Conservation (phyloP, 2,113 vertebrate genomes). For the Rhinoderma darwinii region DNA sequence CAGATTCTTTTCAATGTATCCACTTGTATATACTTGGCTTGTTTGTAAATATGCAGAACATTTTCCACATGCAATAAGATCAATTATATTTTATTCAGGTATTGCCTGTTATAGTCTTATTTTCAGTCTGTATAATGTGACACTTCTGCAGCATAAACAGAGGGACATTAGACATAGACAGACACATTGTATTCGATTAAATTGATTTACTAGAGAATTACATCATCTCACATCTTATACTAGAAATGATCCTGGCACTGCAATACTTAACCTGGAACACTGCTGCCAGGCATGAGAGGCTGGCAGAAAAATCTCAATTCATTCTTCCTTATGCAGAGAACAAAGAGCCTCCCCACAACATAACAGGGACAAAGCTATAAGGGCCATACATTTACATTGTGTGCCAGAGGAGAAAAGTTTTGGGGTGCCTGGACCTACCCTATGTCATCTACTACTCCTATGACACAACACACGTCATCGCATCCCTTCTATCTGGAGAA, state of each 20-base stretch:
- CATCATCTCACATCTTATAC: slow-evolving; percentile 9
- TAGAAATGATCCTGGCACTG: not conserved
- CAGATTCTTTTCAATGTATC: not conserved
- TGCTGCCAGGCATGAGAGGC: slow-evolving; percentile 28
- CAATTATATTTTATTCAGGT: not conserved
- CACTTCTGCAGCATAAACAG: not conserved
- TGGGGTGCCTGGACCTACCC: slow-evolving; percentile 35
- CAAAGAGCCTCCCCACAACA: slow-evolving; percentile 36
- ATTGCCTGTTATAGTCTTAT: not conserved
- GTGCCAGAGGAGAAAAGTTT: slow-evolving; percentile 1
- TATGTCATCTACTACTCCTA: slow-evolving; percentile 34
- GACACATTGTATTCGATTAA: not conserved
- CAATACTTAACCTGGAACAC: slow-evolving; percentile 13
- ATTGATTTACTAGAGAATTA: not conserved
- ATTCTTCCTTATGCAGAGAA: slow-evolving; percentile 41
- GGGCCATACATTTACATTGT: not conserved
- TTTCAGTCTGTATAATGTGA: not conserved
- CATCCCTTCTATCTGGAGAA: slow-evolving; percentile 13
- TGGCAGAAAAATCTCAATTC: not conserved
- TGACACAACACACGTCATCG: slow-evolving; percentile 40
- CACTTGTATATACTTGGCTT: not conserved
- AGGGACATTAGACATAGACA: not conserved
- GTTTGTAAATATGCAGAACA: not conserved
- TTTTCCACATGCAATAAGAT: not conserved
- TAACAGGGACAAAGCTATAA: not conserved